Evolutionary conservation across 2,888 invertebrate genomes (phyloP), one percentile per base, ranked within the genome.

Genomic region (Philereme vetulata): DNA sequence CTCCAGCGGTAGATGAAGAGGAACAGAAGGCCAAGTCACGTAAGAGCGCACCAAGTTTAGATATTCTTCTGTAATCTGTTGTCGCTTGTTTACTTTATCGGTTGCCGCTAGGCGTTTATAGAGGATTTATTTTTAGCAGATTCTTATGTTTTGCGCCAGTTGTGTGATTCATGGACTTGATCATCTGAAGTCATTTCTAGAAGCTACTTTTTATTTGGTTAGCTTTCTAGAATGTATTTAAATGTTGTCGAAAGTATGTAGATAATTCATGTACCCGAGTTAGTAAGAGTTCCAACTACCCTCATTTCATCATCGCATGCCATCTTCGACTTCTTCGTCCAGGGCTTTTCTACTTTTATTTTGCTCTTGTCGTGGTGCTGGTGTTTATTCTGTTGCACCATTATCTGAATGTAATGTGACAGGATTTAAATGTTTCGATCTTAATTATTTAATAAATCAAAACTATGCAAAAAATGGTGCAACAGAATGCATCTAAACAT

Each of bases 31-130:
- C 71, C 58, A 77, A 79, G 79, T 75, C 86, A 89, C 84, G 90
- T 90, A 91, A 90, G 90, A 74, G 72, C 74, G 75, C 80, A 78
- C 76, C 65, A 65, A 38, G 64, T 72, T 74, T 72, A 66, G 73
- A 65, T 71, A 68, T 61, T n/a, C 32, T 73, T 66, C 65, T 61
- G n/a, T n/a, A n/a, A n/a, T n/a, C n/a, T n/a, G 67, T 74, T 74
- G 49, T 72, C 65, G 82, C 82, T 82, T 71, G 68, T 79, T 82
- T 84, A 84, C 84, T 60, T 53, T 70, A 71, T 75, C 36, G 59
- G 56, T 73, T 75, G 68, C 69, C 67, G 53, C 57, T 56, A 51
- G 50, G 36, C 52, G 57, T 35, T 36, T 57, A 36, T 36, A 36
- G 35, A 62, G 62, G 58, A 62, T 68, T 71, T 67, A 60, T 68